Percentiles rank a stretch among this genome's conserved stretches.
Evolutionary conservation across 2,888 invertebrate genomes (phyloP).

Genomic region (Cryptocephalus moraei): DNA sequence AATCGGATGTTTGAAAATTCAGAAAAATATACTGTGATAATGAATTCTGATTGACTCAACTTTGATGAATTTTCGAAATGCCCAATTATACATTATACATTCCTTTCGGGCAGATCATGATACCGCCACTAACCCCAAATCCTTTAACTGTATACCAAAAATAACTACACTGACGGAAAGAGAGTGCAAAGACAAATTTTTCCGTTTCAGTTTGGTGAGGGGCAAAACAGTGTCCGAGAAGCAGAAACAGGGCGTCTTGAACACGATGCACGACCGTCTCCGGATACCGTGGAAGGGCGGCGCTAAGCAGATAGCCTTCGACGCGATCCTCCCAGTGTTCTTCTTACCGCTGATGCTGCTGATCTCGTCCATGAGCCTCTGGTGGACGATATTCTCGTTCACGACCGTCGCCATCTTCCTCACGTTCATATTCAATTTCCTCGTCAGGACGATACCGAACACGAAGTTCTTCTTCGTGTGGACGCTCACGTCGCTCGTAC

Average conservation of each 20-base stretch:
- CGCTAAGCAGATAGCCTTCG: conserved; percentile 44
- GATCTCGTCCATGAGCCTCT: conserved; percentile 40
- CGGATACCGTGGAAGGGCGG: conserved; percentile 51
- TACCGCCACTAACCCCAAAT: too few relatives aligned
- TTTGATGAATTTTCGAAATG: too few relatives aligned
- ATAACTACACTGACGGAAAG: too few relatives aligned
- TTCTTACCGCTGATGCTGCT: conserved; percentile 40
- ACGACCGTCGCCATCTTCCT: conserved; percentile 27
- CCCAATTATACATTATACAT: too few relatives aligned
- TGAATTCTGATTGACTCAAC: too few relatives aligned
- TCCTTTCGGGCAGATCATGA: too few relatives aligned
- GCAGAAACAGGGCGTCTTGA: conserved; percentile 33
- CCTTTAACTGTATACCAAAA: too few relatives aligned
- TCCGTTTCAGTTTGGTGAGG: conserved; percentile 34
- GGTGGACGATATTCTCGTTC: conserved; percentile 32
- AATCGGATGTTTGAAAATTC: too few relatives aligned
- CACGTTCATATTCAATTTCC: conserved; percentile 24
- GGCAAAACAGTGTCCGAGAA: conserved; percentile 29
- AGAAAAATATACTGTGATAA: too few relatives aligned
- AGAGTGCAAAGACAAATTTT: too few relatives aligned
- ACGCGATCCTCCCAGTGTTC: conserved; percentile 41
- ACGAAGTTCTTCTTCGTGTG: conserved; percentile 70
- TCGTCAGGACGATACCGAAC: conserved; percentile 25
- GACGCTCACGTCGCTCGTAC: conserved; percentile 57
- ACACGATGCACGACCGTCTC: conserved; percentile 44